phyloP scores from a whole-genome alignment of 2,888 invertebrate species.

The Scaptomyza caliginosa region DNA sequence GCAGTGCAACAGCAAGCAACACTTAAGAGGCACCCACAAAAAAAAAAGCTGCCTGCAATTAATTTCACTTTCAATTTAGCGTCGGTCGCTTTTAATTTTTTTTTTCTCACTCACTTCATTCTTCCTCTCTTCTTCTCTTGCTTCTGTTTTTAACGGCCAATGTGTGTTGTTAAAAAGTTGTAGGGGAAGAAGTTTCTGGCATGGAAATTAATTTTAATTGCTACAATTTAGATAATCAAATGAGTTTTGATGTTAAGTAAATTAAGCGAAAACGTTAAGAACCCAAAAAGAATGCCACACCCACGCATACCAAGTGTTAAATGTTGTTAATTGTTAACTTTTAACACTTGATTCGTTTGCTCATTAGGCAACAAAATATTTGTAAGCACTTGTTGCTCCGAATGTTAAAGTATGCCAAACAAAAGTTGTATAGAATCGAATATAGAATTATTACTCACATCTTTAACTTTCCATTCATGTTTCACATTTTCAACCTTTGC shows the following conservation, averaged over 20 bases:
- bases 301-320: constrained; percentile 27
- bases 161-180: constrained; percentile 53
- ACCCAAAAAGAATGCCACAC: constrained; percentile 29
- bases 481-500: neutral
- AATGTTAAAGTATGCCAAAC: neutral
- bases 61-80: constrained; percentile 80
- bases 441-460: too few species aligned
- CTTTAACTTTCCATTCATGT: too few species aligned
- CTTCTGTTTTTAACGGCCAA: constrained; percentile 60
- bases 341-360: constrained; percentile 34
- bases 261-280: constrained; percentile 45
- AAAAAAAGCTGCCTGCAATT: constrained; percentile 60
- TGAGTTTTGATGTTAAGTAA: constrained; percentile 65
- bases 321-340: constrained; percentile 29
- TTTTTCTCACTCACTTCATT: constrained; percentile 1
- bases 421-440: too few species aligned
- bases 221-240: constrained; percentile 77
- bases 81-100: constrained; percentile 43
- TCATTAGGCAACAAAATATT: constrained; percentile 12
- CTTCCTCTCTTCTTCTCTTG: neutral
- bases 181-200: constrained; percentile 11
- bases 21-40: constrained; percentile 43
- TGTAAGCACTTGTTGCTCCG: constrained; percentile 1
- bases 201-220: constrained; percentile 78
- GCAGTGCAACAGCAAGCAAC: constrained; percentile 22